These are phyloP conservation scores for Macaria liturata DNA, from an alignment of 2,888 invertebrate genomes.

Conservation along the genomic window DNA sequence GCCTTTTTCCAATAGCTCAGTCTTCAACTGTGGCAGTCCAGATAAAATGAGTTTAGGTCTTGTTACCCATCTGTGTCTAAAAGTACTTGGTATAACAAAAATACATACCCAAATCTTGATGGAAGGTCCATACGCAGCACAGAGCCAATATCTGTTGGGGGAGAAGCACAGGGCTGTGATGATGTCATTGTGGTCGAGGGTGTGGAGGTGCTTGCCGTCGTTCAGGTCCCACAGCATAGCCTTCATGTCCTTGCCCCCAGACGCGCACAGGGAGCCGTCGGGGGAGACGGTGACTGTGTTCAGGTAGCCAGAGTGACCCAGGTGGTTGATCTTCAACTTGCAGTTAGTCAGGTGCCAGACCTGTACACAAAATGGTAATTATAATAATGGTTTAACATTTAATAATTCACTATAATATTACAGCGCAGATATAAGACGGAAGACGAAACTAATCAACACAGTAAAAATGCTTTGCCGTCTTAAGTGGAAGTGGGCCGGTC, in stretches of 20 bases:
- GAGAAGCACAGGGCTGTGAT: conserved; percentile 99
- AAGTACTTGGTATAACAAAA: background rate
- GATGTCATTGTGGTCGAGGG: conserved; percentile 98
- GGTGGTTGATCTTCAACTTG: conserved; percentile 98
- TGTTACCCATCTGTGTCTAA: too few relatives aligned
- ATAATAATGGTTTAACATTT: background rate
- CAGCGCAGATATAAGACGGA: too few relatives aligned
- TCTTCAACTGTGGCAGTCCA: too few relatives aligned
- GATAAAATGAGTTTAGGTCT: too few relatives aligned
- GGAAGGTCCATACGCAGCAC: conserved; percentile 98
- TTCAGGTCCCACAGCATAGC: conserved; percentile 99
- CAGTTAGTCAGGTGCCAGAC: conserved; percentile 99
- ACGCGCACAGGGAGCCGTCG: conserved; percentile 99
- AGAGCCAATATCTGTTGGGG: conserved; percentile 99
- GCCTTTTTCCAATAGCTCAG: too few relatives aligned
- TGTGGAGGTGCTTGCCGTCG: conserved; percentile 99
- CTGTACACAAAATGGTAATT: conserved; percentile 59
- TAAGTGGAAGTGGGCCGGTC: too few relatives aligned
- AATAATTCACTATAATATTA: too few relatives aligned
- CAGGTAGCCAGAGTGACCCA: conserved; percentile 98
- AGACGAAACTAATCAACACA: too few relatives aligned
- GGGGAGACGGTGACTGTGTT: conserved; percentile 99
- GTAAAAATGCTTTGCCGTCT: too few relatives aligned
- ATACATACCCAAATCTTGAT: conserved; percentile 97
- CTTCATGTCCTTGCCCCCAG: conserved; percentile 99